phyloP scores from a whole-genome alignment of 2,888 invertebrate genomes.

The Drosophila dives region DNA sequence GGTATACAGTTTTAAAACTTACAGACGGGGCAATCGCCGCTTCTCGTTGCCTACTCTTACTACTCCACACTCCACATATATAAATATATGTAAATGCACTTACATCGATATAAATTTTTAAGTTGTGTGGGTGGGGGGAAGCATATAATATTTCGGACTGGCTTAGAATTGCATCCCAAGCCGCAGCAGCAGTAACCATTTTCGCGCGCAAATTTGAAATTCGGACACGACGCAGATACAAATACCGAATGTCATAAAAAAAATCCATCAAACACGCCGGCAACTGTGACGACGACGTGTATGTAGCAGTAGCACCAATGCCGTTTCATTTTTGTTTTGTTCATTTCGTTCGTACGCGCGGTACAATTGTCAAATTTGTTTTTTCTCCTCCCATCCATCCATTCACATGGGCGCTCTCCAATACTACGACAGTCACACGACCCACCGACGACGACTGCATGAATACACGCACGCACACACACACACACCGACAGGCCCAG shows the following conservation, averaged over 20 bases:
- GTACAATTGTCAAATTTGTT: constrained; percentile 80
- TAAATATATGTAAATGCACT: not conserved
- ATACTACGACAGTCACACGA: constrained; percentile 35
- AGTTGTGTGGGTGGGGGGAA: constrained; percentile 25
- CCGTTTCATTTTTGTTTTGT: constrained; percentile 80
- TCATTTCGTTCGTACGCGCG: constrained; percentile 80
- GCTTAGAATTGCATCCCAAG: constrained; percentile 41
- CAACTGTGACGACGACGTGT: constrained; percentile 50
- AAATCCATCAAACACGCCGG: constrained; percentile 74
- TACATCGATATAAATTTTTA: constrained; percentile 11
- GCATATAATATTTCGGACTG: constrained; percentile 49
- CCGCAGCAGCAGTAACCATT: constrained; percentile 34
- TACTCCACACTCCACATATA: constrained; percentile 27
- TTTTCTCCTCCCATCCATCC: constrained; percentile 66
- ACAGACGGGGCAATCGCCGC: constrained; percentile 63
- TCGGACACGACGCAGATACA: constrained; percentile 44
- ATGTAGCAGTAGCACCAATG: constrained; percentile 53
- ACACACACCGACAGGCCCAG: constrained; percentile 27
- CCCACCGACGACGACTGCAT: constrained; percentile 31
- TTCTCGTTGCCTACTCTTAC: constrained; percentile 56
- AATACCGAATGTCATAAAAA: constrained; percentile 39
- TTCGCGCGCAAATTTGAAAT: constrained; percentile 69
- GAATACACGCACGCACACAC: constrained; percentile 20
- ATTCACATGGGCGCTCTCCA: constrained; percentile 71
- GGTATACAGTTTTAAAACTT: constrained; percentile 79